Base-by-base conservation (phyloP, 2,888 invertebrate species). In the Chrysolina haemoptera region DNA sequence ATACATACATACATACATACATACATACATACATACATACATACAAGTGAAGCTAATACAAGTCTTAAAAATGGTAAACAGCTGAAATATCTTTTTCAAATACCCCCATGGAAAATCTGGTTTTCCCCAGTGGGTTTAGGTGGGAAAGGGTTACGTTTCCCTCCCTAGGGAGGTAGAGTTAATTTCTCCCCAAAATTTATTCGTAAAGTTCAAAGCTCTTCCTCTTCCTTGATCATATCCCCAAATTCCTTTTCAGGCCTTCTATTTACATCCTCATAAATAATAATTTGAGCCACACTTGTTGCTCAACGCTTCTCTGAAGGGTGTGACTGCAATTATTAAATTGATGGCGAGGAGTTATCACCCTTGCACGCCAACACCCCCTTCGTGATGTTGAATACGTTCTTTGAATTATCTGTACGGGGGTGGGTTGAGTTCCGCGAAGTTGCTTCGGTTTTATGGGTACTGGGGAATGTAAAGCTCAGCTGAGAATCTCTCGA, bases 291-390 rank as follows among this genome's bases (percentile, higher is more conserved):
- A 27, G 59, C 59, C 59, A 14, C 59, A 59, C 22, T 59, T 59
- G 27, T 59, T 59, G 59, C 35, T 59, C n/a, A 11, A 14, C n/a
- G 35, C 16, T 6, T 35, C 59, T 59, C 35, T n/a, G 59, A 59
- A 59, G 59, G 59, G 59, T 59, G 59, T 59, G 59, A 27, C 59
- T 59, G 22, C 59, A 59, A 59, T 59, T 59, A 59, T 35, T 35
- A 59, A 59, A 59, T 22, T 59, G 35, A 35, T 59, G 59, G 35
- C 59, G 59, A 59, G 59, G 14, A 14, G 59, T 59, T 59, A 35
- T 27, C 9, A 27, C 5, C 22, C 14, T n/a, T 27, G 14, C 14
- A 35, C 8, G 35, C 35, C 59, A 59, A 59, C 59, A 53, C 53
- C 53, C 53, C 20, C 20, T 59, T n/a, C 59, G 59, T 59, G 59